These are phyloP conservation scores for Oryzias sinensis DNA, from an alignment of 2,797 vertebrate genomes.

Conservation along the genomic window DNA sequence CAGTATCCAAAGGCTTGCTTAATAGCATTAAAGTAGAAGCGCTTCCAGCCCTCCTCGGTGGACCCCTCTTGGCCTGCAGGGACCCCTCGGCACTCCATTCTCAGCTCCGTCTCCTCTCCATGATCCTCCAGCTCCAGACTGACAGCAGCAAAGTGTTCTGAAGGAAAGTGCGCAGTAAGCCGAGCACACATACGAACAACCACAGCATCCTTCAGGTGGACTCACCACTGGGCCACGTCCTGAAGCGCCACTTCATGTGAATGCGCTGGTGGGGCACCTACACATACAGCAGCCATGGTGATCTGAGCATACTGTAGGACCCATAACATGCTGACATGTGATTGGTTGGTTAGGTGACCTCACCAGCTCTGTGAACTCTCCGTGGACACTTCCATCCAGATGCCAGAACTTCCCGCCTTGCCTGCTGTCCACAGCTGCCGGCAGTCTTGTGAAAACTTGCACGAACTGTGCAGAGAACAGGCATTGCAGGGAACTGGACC, in stretches of 20 bases:
- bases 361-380: conserved; percentile 89
- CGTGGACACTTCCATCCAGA: conserved; percentile 85
- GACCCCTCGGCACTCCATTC: conserved; percentile 83
- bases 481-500: too few relatives aligned
- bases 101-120: conserved; percentile 83
- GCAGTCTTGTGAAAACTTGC: conserved; percentile 87
- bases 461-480: conserved; percentile 76
- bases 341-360: conserved; percentile 26
- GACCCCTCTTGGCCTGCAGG: conserved; percentile 86
- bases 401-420: conserved; percentile 87
- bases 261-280: conserved; percentile 87
- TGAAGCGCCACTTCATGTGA: conserved; percentile 92
- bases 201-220: not conserved
- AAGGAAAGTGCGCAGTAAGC: not conserved
- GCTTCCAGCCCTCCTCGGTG: conserved; percentile 89
- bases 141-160: conserved; percentile 86
- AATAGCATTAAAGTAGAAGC: conserved; percentile 92
- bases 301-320: not conserved
- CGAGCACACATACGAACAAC: not conserved
- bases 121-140: conserved; percentile 79
- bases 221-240: conserved; percentile 89
- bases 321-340: not conserved
- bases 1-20: conserved; percentile 92
- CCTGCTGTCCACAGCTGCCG: conserved; percentile 79
- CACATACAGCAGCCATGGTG: not conserved